These are phyloP conservation scores for Sicus ferrugineus DNA, from an alignment of 2,888 invertebrate genomes.

Conservation along the genomic window DNA sequence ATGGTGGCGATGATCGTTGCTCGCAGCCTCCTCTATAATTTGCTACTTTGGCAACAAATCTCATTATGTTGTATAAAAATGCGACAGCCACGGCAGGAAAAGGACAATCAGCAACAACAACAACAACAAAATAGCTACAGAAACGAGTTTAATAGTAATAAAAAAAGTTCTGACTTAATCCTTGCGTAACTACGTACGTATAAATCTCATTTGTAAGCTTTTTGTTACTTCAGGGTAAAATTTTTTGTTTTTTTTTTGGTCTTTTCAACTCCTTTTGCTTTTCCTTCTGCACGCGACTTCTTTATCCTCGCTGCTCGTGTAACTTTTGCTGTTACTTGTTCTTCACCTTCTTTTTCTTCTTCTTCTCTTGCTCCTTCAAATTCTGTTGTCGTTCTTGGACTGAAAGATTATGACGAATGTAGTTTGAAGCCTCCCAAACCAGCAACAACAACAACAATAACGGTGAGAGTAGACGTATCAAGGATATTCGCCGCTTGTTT, in stretches of 20 bases:
- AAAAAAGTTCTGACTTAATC: conserved; percentile 30
- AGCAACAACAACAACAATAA: conserved; percentile 17
- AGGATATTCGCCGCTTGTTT: conserved; percentile 46
- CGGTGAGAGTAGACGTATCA: conserved; percentile 7
- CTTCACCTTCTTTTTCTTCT: not conserved
- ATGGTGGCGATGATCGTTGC: not conserved
- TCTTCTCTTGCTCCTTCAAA: too few relatives aligned
- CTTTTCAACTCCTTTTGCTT: too few relatives aligned
- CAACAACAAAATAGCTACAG: not conserved
- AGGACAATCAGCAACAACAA: not conserved
- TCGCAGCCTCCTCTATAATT: conserved; percentile 12
- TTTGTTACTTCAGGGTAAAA: too few relatives aligned
- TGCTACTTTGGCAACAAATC: conserved; percentile 31
- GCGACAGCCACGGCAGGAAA: conserved; percentile 11
- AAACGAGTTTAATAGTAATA: conserved; percentile 16
- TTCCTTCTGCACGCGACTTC: not conserved
- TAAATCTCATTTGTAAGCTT: conserved; percentile 2
- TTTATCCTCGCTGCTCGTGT: conserved; percentile 8
- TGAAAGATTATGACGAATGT: conserved; percentile 32
- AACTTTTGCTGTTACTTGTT: conserved; percentile 22
- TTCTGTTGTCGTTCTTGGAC: conserved; percentile 6
- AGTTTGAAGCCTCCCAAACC: conserved; percentile 23
- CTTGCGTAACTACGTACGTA: conserved; percentile 27
- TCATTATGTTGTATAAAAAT: conserved; percentile 31
- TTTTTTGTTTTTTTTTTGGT: too few relatives aligned